Evolutionary conservation across 2,113 vertebrate genomes (phyloP), one percentile per base, ranked within the genome.

Genomic region (Mus pahari): DNA sequence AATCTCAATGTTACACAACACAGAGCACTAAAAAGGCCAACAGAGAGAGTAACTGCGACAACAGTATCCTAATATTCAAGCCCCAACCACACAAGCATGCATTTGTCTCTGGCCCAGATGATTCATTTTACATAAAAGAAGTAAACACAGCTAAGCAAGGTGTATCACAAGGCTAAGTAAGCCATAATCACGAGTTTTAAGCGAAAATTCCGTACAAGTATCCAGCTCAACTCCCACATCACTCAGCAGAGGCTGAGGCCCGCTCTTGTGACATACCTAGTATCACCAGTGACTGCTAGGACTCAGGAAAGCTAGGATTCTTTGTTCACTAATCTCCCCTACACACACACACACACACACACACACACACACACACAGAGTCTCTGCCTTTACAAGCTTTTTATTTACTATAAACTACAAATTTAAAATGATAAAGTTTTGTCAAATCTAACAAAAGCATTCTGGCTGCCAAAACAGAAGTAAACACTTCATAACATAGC

Each of bases 1-100:
- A 74, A 94, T 97, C 94, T 90, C 39, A 71, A 28, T 62, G 89
- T 90, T 94, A 96, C 95, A 97, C 97, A 97, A 97, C 64, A 97
- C 22, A 95, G 60, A 96, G 39, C 53, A 92, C 93, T 79, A 79
- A 96, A 96, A 86, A 96, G 24, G 95, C 94, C 94, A 94, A 96
- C 16, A 92, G 58, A 90, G 89, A 95, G 96, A 94, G 86, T 75
- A 93, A 94, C 14, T 60, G 50, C 94, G 19, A 91, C 71, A 90
- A 79, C 84, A 89, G 66, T 74, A 55, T 75, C 82, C 89, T 86
- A 94, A 95, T 62, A 96, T 53, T 91, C 50, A 42, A 86, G 95
- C 96, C 79, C 75, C 87, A 96, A 94, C 39, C 66, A 95, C 31
- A 90, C 39, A 90, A 84, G 53, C 64, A 74, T 62, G 20, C 28